These are phyloP conservation scores for Tridacna crocea DNA, from an alignment of 2,888 invertebrate genomes.

Conservation along the genomic window DNA sequence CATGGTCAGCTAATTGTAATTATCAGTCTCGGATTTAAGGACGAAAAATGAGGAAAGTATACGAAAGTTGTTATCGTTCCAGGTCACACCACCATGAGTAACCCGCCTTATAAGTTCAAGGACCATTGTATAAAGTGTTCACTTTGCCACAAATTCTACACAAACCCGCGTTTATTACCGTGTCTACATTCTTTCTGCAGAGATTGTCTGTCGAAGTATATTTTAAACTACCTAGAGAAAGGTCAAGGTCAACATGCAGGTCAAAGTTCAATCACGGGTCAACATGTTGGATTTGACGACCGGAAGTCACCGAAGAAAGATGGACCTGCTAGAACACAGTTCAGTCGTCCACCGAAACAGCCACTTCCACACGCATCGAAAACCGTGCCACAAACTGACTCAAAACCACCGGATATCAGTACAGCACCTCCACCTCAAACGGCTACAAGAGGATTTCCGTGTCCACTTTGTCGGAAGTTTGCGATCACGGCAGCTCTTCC, in stretches of 20 bases:
- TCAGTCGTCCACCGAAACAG: background rate
- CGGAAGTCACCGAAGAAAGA: constrained; percentile 10
- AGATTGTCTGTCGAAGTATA: constrained; percentile 55
- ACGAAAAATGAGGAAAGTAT: too few species aligned
- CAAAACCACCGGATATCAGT: background rate
- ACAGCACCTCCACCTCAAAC: background rate
- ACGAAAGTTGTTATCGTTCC: background rate
- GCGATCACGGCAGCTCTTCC: constrained; percentile 44
- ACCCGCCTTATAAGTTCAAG: constrained; percentile 38
- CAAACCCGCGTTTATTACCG: constrained; percentile 58
- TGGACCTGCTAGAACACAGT: constrained; percentile 10
- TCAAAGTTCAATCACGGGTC: background rate
- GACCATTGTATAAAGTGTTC: constrained; percentile 62
- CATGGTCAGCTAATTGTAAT: too few species aligned
- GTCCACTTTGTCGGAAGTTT: constrained; percentile 58
- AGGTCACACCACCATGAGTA: constrained; percentile 14
- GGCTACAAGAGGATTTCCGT: constrained; percentile 52
- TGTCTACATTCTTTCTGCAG: constrained; percentile 69
- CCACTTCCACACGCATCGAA: constrained; percentile 4
- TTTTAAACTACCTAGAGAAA: constrained; percentile 37
- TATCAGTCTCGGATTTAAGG: too few species aligned
- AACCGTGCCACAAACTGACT: background rate
- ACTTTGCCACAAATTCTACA: constrained; percentile 60
- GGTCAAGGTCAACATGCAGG: background rate
- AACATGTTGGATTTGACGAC: background rate